Base-by-base conservation (phyloP, 2,113 vertebrate species). In the Boulengeromyrus knoepffleri region DNA sequence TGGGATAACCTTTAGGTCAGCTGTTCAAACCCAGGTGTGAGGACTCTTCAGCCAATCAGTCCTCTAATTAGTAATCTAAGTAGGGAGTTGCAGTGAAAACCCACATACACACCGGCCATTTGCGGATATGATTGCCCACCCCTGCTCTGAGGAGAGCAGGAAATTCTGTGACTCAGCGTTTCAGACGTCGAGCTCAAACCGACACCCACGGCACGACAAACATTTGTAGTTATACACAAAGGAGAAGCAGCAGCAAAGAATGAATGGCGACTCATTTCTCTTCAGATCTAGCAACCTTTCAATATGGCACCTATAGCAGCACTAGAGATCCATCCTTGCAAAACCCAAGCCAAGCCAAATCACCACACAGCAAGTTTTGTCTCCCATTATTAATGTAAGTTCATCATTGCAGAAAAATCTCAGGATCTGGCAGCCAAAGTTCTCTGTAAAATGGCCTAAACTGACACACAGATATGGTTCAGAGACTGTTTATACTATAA, bases 401-500 rank as follows among this genome's bases (percentile, higher is more conserved):
- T 85, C 45, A 85, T 46, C 24, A 85, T 24, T 85, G 42, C 24
- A n/a, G 45, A 85, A 47, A 85, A 84, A 46, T 46, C 42, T 21
- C 21, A 46, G 12, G 42, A 85, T 85, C 42, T 47, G 42, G n/a
- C 70, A 5, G 31, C 70, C 27, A 39, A 36, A 36, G 70, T 46
- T 85, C 46, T n/a, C 42, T 27, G n/a, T 47, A 47, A 47, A 85
- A 47, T 9, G 12, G 24, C 21, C 45, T 21, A 93, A 96, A 95
- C 94, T 66, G 58, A 93, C 91, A 93, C 92, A 93, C 89, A 77
- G 46, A 42, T 42, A 31, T 6, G 24, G 7, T 17, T 74, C 56
- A 9, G 27, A 17, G 24, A 36, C 70, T 62, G 85, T 83, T 88
- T 39, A 83, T 9, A 50, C 50, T 39, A 84, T 49, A 42, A 49